Evolutionary conservation across 2,888 invertebrate genomes (phyloP).

Genomic region (Brachyptera risi): DNA sequence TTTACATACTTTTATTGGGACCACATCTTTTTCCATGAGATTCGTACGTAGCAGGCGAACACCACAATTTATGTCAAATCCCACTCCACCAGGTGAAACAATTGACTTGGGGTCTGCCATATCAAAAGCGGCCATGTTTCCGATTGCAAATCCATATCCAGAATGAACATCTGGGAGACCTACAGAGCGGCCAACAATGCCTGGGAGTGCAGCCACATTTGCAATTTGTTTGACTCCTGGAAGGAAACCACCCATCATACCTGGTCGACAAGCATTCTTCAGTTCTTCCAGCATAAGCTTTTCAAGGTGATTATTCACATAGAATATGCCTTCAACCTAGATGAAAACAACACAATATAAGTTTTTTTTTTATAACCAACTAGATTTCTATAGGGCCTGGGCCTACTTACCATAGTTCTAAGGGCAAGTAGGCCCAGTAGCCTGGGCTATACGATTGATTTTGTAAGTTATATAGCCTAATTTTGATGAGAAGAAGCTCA

Average conservation of each 20-base stretch:
- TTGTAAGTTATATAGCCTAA: too few species aligned
- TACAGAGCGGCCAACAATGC: slow-evolving; percentile 89
- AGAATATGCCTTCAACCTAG: slow-evolving; percentile 93
- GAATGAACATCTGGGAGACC: slow-evolving; percentile 97
- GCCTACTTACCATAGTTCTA: too few species aligned
- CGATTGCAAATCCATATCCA: slow-evolving; percentile 99
- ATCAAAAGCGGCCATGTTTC: slow-evolving; percentile 99
- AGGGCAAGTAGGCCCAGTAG: too few species aligned
- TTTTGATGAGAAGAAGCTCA: too few species aligned
- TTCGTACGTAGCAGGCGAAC: slow-evolving; percentile 94
- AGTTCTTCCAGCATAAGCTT: slow-evolving; percentile 96
- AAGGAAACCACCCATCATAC: slow-evolving; percentile 90
- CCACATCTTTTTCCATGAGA: slow-evolving; percentile 87
- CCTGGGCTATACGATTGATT: too few species aligned
- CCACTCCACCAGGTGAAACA: slow-evolving; percentile 97
- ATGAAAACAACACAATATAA: too few species aligned
- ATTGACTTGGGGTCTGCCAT: slow-evolving; percentile 86
- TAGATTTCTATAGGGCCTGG: too few species aligned
- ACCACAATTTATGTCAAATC: slow-evolving; percentile 99
- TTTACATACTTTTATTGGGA: slow-evolving; percentile 70
- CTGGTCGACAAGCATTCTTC: slow-evolving; percentile 82
- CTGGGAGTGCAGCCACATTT: slow-evolving; percentile 97
- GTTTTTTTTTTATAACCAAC: too few species aligned
- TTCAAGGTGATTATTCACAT: slow-evolving; percentile 89
- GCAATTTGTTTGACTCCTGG: slow-evolving; percentile 99